Evolutionary conservation across 2,797 vertebrate genomes (phyloP).

Genomic region (Tokudaia tokunoshimensis): DNA sequence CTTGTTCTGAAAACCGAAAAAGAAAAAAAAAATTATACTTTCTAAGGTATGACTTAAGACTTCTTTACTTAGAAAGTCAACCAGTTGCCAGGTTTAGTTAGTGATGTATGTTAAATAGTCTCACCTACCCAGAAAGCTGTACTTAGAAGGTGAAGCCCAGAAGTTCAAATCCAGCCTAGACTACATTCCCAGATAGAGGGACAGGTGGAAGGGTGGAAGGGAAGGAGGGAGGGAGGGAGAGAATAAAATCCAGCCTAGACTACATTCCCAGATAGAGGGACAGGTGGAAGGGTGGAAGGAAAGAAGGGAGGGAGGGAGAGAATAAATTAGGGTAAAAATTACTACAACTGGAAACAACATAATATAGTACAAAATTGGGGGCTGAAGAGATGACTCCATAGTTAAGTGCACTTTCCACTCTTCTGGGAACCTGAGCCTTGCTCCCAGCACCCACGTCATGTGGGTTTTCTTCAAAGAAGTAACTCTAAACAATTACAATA

Average conservation of each 20-base stretch:
- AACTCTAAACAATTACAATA: slow-evolving; percentile 38
- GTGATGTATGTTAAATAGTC: neutral
- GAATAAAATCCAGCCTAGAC: too few species aligned
- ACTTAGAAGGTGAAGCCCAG: neutral
- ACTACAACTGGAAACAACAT: neutral
- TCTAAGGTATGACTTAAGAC: neutral
- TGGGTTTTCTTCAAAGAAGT: neutral
- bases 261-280: neutral
- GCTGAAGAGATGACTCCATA: neutral
- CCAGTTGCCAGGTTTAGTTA: neutral
- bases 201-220: neutral
- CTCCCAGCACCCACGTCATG: too few species aligned
- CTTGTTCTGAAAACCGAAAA: neutral
- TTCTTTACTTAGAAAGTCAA: neutral
- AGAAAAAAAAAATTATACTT: neutral
- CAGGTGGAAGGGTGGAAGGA: neutral
- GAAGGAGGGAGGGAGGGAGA: neutral
- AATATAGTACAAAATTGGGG: neutral
- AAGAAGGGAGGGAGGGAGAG: neutral
- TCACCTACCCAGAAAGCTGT: neutral
- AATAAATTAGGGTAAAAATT: neutral
- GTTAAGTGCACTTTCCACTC: neutral
- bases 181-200: neutral
- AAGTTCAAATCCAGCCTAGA: neutral
- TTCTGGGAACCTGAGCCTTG: neutral